Base-by-base conservation (phyloP, 2,888 invertebrate genomes). In the Halictus ligatus region DNA sequence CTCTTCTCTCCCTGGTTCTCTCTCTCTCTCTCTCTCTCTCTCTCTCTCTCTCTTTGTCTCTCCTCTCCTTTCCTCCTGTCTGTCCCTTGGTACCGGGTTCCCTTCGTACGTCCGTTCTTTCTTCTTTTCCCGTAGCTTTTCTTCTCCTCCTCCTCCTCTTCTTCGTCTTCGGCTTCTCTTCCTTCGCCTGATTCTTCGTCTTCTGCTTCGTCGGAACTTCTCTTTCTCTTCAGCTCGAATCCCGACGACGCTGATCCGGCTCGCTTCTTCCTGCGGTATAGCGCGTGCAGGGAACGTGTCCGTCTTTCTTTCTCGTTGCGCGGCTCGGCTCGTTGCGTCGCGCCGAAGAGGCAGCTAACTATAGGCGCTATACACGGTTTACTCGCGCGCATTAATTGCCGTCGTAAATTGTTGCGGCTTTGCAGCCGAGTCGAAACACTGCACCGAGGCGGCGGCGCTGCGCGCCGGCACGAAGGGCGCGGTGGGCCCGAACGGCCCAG, bases 341-440 rank as follows among this genome's bases (percentile, higher is more conserved):
- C 40, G 69, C 64, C 69, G 80, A 86, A 85, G 86, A 89, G 88
- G 86, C 88, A 91, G 89, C 90, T 91, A 92, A 93, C 93, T 91
- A 92, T 91, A 92, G 93, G 90, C 92, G 92, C 89, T 91, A 92
- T 93, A 89, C 93, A 92, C 93, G 94, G 93, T 94, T 94, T 94
- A 93, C 94, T 94, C 94, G 93, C 92, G 94, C 93, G 94, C 94
- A 94, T 95, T 95, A 95, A 95, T 95, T 95, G 94, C 95, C 94
- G 94, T 94, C 95, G 95, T 95, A 95, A 95, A 95, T 95, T 95
- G 94, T 94, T 94, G 95, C 93, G 93, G 93, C 93, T 93, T 94
- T 91, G 91, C 84, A 78, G 84, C 92, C 86, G 87, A 76, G 88
- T 85, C 90, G 84, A 81, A 87, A 90, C 88, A 87, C 83, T 89